These are phyloP conservation scores for Mystacornis crossleyi DNA, from an alignment of 2,113 vertebrate species.

Conservation along the genomic window DNA sequence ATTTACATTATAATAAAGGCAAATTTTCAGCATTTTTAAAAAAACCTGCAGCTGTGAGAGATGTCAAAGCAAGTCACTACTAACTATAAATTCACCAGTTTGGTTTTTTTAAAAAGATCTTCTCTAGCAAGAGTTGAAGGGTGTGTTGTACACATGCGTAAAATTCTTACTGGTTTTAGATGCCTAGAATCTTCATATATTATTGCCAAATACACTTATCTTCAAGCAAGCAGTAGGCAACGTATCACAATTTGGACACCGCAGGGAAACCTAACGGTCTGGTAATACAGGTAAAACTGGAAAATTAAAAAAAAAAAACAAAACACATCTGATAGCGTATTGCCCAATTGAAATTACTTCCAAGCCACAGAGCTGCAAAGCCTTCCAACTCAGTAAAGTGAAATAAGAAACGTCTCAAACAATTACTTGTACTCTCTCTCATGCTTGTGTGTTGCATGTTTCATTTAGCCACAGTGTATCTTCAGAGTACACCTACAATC, in stretches of 20 bases:
- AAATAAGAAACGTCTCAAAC: conserved; percentile 76
- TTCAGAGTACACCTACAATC: conserved; percentile 74
- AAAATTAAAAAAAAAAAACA: conserved; percentile 70
- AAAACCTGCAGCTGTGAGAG: conserved; percentile 80
- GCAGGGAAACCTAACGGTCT: conserved; percentile 77
- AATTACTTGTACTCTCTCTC: conserved; percentile 73
- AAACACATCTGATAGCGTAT: conserved; percentile 73
- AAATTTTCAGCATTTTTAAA: conserved; percentile 79
- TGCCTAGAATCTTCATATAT: conserved; percentile 71
- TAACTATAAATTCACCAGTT: conserved; percentile 81
- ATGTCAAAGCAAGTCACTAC: conserved; percentile 82
- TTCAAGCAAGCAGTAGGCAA: conserved; percentile 85
- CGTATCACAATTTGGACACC: conserved; percentile 80
- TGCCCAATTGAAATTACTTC: conserved; percentile 76
- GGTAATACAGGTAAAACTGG: conserved; percentile 79
- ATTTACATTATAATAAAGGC: conserved; percentile 88
- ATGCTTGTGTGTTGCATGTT: conserved; percentile 66
- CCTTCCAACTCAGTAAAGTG: conserved; percentile 71
- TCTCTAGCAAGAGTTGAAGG: conserved; percentile 78
- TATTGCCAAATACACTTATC: conserved; percentile 82
- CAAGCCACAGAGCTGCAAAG: conserved; percentile 78
- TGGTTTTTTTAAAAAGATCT: conserved; percentile 72
- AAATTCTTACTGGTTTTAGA: conserved; percentile 73
- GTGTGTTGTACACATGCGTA: conserved; percentile 77
- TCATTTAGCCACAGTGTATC: conserved; percentile 70